Conservation (phyloP, 1,140 invertebrate species). For the Polypedilum vanderplanki region DNA sequence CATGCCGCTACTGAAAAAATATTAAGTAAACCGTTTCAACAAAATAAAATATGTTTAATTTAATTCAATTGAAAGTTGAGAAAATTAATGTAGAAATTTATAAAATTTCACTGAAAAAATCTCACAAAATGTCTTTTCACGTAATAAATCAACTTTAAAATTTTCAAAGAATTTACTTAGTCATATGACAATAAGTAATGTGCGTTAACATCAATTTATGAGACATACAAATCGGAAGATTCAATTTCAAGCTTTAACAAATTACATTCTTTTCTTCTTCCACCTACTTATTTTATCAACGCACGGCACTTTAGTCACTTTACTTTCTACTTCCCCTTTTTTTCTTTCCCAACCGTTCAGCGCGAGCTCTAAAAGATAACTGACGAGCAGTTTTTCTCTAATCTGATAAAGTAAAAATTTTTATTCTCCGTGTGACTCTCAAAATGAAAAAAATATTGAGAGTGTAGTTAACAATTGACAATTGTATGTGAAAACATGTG, state of each 20-base stretch:
- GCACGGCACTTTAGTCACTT: not conserved
- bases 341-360: not conserved
- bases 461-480: not conserved
- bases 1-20: not conserved
- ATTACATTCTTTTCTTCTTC: constrained; percentile 7
- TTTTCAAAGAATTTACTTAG: not conserved
- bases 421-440: no score
- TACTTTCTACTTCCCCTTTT: not conserved
- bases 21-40: not conserved
- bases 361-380: not conserved
- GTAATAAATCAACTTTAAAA: not conserved
- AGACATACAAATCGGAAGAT: not conserved
- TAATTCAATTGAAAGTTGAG: constrained; percentile 13
- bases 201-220: constrained; percentile 2
- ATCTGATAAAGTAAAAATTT: no score
- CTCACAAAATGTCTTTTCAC: not conserved
- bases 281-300: not conserved
- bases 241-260: not conserved
- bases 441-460: no score
- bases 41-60: constrained; percentile 9
- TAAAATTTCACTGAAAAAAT: no score
- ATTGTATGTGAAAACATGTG: not conserved
- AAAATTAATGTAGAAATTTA: not conserved
- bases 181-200: not conserved
- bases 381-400: not conserved